Conservation (phyloP, 2,888 invertebrate genomes). For the Trissolcus brochymenae region DNA sequence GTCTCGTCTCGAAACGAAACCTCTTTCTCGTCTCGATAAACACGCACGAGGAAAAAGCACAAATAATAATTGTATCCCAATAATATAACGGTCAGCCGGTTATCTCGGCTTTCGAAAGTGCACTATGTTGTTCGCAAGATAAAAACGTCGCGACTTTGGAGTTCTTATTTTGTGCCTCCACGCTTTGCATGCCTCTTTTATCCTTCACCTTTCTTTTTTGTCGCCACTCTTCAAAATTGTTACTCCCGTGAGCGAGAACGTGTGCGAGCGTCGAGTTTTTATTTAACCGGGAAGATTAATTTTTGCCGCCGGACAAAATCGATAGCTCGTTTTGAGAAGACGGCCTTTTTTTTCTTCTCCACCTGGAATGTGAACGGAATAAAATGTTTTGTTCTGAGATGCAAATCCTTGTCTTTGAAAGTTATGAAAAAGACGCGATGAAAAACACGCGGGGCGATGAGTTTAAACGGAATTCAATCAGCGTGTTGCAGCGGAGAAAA, state of each 20-base stretch:
- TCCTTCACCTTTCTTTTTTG: slow-evolving; percentile 4
- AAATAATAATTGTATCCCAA: slow-evolving; percentile 73
- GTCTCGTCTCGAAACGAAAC: slow-evolving; percentile 72
- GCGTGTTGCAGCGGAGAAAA: slow-evolving; percentile 17
- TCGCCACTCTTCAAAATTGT: not conserved
- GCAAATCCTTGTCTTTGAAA: not conserved
- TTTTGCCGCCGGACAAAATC: not conserved
- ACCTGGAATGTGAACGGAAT: not conserved
- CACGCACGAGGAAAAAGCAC: slow-evolving; percentile 64
- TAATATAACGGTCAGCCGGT: slow-evolving; percentile 72
- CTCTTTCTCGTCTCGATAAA: slow-evolving; percentile 72
- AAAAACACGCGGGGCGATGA: slow-evolving; percentile 25
- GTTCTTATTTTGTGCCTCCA: slow-evolving; percentile 39
- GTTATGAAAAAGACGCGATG: slow-evolving; percentile 14
- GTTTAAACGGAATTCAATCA: slow-evolving; percentile 47
- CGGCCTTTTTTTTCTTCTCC: too few relatives aligned
- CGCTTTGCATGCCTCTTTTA: slow-evolving; percentile 6
- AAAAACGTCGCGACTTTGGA: slow-evolving; percentile 62
- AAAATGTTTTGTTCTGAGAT: not conserved
- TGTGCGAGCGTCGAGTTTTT: not conserved
- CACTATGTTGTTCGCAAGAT: slow-evolving; percentile 73
- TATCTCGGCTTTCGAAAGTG: slow-evolving; percentile 72
- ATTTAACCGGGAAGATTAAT: slow-evolving; percentile 1
- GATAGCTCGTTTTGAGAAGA: too few relatives aligned
- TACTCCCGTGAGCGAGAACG: not conserved